phyloP scores from a whole-genome alignment of 2,113 vertebrate species.

The Triplophysa tibetana region DNA sequence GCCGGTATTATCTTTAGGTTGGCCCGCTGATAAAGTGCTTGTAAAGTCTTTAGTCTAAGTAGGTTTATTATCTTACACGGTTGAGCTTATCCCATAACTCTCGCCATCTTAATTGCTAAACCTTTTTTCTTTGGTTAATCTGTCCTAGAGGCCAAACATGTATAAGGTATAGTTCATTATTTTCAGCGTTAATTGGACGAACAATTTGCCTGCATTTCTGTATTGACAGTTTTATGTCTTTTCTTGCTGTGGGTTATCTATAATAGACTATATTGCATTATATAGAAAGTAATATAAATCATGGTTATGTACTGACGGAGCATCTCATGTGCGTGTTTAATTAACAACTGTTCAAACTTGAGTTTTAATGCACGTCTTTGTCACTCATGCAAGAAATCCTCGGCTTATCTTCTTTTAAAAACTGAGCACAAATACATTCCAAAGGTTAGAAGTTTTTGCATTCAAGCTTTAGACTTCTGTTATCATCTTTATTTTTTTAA shows the following conservation, averaged over 20 bases:
- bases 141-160: slow-evolving; percentile 56
- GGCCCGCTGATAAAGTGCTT: slow-evolving; percentile 55
- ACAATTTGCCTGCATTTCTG: slow-evolving; percentile 63
- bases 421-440: neutral
- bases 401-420: neutral
- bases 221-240: slow-evolving; percentile 62
- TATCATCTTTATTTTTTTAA: neutral
- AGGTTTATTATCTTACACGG: slow-evolving; percentile 68
- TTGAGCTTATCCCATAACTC: slow-evolving; percentile 68
- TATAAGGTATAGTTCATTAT: slow-evolving; percentile 68
- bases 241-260: slow-evolving; percentile 54
- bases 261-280: slow-evolving; percentile 6
- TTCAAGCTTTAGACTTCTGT: too few relatives aligned
- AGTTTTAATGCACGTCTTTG: slow-evolving; percentile 15
- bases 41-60: slow-evolving; percentile 57
- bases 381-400: slow-evolving; percentile 19
- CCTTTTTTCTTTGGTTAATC: slow-evolving; percentile 63
- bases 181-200: slow-evolving; percentile 69
- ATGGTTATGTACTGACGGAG: neutral
- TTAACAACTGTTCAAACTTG: neutral
- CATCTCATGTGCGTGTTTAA: neutral
- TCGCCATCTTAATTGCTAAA: slow-evolving; percentile 67
- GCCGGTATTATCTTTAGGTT: slow-evolving; percentile 70
- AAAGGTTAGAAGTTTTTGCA: too few relatives aligned
- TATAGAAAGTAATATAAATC: slow-evolving; percentile 11